phyloP scores from a whole-genome alignment of 2,797 vertebrate genomes.

The Anabas testudineus region DNA sequence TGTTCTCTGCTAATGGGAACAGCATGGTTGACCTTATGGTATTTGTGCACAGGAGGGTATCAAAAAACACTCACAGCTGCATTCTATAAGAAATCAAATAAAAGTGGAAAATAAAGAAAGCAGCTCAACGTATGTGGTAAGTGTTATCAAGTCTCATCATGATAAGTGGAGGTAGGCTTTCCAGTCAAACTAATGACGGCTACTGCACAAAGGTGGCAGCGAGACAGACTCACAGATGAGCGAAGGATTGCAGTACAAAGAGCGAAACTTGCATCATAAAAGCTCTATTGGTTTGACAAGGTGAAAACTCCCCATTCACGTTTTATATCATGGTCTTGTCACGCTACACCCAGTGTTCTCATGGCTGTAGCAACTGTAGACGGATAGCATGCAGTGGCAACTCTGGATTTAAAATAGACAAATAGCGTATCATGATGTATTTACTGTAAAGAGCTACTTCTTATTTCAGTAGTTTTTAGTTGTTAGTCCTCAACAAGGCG shows the following conservation, averaged over 20 bases:
- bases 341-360: not conserved
- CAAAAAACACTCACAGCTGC: conserved; percentile 6
- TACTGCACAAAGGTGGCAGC: conserved; percentile 35
- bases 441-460: conserved; percentile 15
- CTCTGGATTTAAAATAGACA: not conserved
- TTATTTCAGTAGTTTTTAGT: conserved; percentile 33
- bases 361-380: conserved; percentile 10
- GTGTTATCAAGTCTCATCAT: conserved; percentile 36
- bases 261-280: conserved; percentile 46
- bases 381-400: conserved; percentile 10
- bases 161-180: conserved; percentile 16
- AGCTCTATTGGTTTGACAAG: conserved; percentile 35
- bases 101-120: conserved; percentile 25
- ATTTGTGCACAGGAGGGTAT: conserved; percentile 37
- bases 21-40: conserved; percentile 17
- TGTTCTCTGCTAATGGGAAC: conserved; percentile 14
- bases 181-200: conserved; percentile 32
- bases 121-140: conserved; percentile 28
- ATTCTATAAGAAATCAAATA: conserved; percentile 8
- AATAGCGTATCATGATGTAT: not conserved
- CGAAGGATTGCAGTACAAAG: conserved; percentile 56
- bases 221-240: conserved; percentile 26
- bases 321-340: conserved; percentile 13
- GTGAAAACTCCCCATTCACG: conserved; percentile 29
- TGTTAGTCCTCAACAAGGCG: conserved; percentile 11